phyloP scores from a whole-genome alignment of 2,888 invertebrate genomes.

The Geophilus truncorum region DNA sequence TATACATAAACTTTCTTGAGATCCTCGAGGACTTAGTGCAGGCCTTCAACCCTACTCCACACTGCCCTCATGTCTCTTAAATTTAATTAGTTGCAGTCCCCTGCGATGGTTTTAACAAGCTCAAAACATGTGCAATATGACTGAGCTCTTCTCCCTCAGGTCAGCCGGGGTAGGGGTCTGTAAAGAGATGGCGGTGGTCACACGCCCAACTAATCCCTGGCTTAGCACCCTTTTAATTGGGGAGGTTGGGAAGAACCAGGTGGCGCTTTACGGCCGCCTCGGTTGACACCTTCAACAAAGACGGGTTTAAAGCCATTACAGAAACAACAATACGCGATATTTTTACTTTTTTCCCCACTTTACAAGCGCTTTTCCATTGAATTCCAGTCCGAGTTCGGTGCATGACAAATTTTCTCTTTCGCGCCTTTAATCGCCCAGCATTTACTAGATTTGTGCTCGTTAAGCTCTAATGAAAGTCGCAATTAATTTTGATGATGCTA shows the following conservation, averaged over 20 bases:
- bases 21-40: not conserved
- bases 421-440: not conserved
- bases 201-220: constrained; percentile 14
- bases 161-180: not conserved
- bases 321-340: not conserved
- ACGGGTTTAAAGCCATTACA: not conserved
- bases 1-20: not conserved
- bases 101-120: constrained; percentile 3
- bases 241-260: constrained; percentile 15
- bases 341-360: not conserved
- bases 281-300: not conserved
- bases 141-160: not conserved
- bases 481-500: not conserved
- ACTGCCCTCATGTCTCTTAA: not conserved
- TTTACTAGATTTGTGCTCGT: not conserved
- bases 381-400: not conserved
- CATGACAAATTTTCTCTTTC: not conserved
- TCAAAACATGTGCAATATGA: constrained; percentile 1
- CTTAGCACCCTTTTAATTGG: constrained; percentile 15
- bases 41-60: not conserved
- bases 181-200: not conserved
- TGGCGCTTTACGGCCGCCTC: not conserved
- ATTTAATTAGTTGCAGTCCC: constrained; percentile 7
- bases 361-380: too few species aligned
- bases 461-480: not conserved